A percentile compares a stretch with the other conserved stretches of the same genome.
phyloP scores from a whole-genome alignment of 2,888 invertebrate species.

The Ethmia dodecea region DNA sequence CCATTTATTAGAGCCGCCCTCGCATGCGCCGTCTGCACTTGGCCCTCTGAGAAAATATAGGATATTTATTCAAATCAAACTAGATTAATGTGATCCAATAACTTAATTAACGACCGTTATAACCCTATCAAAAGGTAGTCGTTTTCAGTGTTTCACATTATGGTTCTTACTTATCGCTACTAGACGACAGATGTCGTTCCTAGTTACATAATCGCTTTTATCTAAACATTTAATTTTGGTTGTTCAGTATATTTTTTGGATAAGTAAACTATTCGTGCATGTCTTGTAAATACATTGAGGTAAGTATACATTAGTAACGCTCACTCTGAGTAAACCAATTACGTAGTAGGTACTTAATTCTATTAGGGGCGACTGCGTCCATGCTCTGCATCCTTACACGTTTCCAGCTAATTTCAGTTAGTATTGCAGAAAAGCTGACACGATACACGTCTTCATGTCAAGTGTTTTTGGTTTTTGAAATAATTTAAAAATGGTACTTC shows the following conservation, averaged over 20 bases:
- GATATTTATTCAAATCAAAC: neutral
- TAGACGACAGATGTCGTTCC: no score
- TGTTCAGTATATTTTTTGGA: no score
- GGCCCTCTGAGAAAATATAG: constrained; percentile 5
- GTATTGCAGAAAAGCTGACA: constrained; percentile 4
- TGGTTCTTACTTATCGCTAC: no score
- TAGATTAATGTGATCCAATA: neutral
- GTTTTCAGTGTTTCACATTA: no score
- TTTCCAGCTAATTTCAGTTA: constrained; percentile 23
- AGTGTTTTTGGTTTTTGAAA: neutral
- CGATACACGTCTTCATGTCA: neutral
- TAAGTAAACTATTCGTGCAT: no score
- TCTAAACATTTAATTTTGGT: no score
- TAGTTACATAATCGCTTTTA: no score
- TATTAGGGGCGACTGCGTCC: constrained; percentile 40
- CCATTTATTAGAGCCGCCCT: constrained; percentile 47
- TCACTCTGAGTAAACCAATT: constrained; percentile 60
- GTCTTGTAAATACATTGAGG: no score
- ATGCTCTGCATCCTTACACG: constrained; percentile 26
- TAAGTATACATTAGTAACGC: no score
- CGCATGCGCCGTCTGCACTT: constrained; percentile 26
- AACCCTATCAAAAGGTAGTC: no score
- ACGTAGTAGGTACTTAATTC: constrained; percentile 44
- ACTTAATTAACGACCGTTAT: no score
- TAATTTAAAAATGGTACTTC: constrained; percentile 10